Evolutionary conservation across 2,113 vertebrate genomes (phyloP).

Genomic region (Chionis minor): DNA sequence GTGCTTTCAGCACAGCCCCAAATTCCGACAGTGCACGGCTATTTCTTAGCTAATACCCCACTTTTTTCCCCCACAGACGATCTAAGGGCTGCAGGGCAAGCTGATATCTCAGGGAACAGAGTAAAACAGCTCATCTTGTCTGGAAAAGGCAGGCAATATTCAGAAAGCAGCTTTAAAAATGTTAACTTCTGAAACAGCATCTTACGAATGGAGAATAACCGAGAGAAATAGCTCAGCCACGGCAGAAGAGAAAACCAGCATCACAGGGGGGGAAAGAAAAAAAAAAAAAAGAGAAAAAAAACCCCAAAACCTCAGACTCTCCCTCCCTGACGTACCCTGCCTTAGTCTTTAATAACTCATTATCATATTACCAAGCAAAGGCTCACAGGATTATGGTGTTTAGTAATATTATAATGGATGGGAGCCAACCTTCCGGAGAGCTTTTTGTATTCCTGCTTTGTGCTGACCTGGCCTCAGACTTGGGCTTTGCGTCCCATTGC

Average conservation of each 20-base stretch:
- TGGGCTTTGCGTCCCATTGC: not conserved
- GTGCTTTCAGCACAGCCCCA: not conserved
- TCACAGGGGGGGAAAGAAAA: too few species aligned
- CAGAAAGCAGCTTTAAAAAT: not conserved
- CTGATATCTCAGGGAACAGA: not conserved
- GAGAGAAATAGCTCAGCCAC: not conserved
- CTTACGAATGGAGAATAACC: not conserved
- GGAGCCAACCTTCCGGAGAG: not conserved
- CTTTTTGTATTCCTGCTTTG: not conserved
- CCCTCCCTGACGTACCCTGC: not conserved
- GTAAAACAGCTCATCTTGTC: not conserved
- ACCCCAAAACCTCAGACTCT: not conserved
- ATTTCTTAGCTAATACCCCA: not conserved
- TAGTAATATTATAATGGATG: not conserved
- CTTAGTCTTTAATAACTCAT: conserved; percentile 47
- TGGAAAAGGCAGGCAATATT: not conserved
- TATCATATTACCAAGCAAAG: not conserved
- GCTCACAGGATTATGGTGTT: conserved; percentile 43
- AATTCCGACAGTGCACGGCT: rapidly evolving
- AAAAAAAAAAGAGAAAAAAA: too few species aligned
- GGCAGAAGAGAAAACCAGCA: not conserved
- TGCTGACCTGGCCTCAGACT: not conserved
- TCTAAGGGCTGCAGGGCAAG: not conserved
- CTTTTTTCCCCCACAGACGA: not conserved
- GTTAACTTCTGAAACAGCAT: not conserved